Evolutionary conservation across 2,113 vertebrate genomes (phyloP).

Genomic region (Phylloscopus whistleri): DNA sequence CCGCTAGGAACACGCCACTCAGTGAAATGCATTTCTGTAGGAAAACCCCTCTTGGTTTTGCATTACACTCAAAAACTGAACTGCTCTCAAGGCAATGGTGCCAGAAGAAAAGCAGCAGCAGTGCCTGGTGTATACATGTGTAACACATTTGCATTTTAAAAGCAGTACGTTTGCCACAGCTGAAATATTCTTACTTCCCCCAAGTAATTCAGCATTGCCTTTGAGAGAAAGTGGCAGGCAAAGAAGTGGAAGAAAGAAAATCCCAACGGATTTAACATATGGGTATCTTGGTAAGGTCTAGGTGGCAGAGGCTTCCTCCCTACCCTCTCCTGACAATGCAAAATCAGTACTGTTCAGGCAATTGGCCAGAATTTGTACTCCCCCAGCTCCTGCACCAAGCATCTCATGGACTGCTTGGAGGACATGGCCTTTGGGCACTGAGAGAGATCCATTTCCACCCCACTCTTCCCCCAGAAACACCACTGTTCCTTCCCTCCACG

Average conservation of each 20-base stretch:
- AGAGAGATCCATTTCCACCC: neutral
- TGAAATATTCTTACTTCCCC: constrained; percentile 2
- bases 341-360: neutral
- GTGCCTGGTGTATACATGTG: neutral
- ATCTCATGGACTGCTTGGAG: neutral
- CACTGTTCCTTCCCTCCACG: neutral
- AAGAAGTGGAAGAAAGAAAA: neutral
- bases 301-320: neutral
- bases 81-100: neutral
- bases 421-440: neutral
- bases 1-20: neutral
- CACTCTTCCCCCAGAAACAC: neutral
- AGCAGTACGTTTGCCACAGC: neutral
- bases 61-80: neutral
- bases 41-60: neutral
- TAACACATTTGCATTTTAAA: constrained; percentile 40
- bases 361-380: neutral
- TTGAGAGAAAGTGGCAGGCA: neutral
- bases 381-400: fast-evolving
- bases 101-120: constrained; percentile 19
- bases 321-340: neutral
- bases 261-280: neutral
- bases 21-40: neutral
- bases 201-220: neutral
- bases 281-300: neutral